Percentiles rank a stretch among this genome's conserved stretches.
These are phyloP conservation scores for Vulpes lagopus DNA, from an alignment of 2,113 vertebrate species.

Conservation along the genomic window DNA sequence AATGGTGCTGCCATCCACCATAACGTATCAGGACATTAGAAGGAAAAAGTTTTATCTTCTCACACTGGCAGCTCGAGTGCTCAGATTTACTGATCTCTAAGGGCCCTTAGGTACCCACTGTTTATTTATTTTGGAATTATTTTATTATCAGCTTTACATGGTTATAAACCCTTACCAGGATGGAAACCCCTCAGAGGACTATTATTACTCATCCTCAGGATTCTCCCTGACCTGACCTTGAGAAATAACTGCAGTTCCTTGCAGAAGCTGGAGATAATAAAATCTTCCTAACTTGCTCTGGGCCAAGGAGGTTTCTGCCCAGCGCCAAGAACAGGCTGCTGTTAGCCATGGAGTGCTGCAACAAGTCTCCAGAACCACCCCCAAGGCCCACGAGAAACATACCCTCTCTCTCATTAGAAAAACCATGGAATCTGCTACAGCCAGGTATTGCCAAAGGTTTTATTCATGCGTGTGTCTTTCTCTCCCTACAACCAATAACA, in stretches of 20 bases:
- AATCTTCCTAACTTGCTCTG: conserved; percentile 60
- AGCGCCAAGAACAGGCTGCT: neutral
- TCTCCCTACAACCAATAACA: neutral
- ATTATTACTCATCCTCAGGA: conserved; percentile 59
- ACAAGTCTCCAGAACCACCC: neutral
- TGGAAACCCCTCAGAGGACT: conserved; percentile 19
- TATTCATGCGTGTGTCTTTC: neutral
- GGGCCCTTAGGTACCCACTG: conserved; percentile 54
- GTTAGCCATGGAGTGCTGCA: neutral
- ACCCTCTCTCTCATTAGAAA: neutral
- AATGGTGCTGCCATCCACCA: neutral
- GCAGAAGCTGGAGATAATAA: conserved; percentile 53
- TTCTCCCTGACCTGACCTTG: conserved; percentile 71
- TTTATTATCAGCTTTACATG: conserved; percentile 71
- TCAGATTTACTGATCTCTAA: conserved; percentile 73
- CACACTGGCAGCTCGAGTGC: neutral
- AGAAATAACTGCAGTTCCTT: conserved; percentile 56
- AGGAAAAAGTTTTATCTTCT: conserved; percentile 60
- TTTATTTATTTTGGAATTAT: conserved; percentile 80
- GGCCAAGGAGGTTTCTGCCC: conserved; percentile 19
- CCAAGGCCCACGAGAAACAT: rapidly evolving
- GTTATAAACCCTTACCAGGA: conserved; percentile 49
- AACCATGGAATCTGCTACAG: neutral
- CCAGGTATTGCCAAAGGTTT: neutral
- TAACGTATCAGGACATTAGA: neutral